Conservation (phyloP, 1,140 invertebrate species). For the Stegodyphus mimosarum region DNA sequence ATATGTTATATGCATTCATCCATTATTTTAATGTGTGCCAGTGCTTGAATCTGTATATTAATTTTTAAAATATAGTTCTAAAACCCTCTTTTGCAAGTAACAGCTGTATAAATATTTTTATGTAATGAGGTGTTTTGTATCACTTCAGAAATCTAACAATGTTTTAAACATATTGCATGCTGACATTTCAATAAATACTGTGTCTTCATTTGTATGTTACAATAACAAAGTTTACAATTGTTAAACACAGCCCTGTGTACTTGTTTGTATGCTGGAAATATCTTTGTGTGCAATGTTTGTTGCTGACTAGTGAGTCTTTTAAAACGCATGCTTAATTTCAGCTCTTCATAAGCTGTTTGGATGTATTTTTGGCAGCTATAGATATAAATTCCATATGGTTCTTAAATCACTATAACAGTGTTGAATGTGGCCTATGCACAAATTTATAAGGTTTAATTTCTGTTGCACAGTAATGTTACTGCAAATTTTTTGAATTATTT, state of each 20-base stretch:
- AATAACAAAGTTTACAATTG: neutral
- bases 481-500: slow-evolving; percentile 56
- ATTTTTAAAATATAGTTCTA: no score
- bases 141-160: no score
- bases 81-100: no score
- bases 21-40: no score
- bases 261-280: slow-evolving; percentile 19
- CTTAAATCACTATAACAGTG: slow-evolving; percentile 56
- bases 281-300: slow-evolving; percentile 31
- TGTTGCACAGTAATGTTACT: slow-evolving; percentile 46
- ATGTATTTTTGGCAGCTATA: slow-evolving; percentile 59
- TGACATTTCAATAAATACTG: no score
- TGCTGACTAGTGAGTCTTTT: slow-evolving; percentile 30
- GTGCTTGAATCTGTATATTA: no score
- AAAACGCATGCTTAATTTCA: slow-evolving; percentile 55
- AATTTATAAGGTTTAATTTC: slow-evolving; percentile 48
- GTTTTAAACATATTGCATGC: no score
- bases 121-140: no score
- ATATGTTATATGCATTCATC: no score
- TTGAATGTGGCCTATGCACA: slow-evolving; percentile 60
- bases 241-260: slow-evolving; percentile 43
- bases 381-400: slow-evolving; percentile 21
- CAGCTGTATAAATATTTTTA: no score
- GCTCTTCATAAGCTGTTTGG: slow-evolving; percentile 51
- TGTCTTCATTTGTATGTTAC: no score